phyloP scores from a whole-genome alignment of 2,113 vertebrate genomes.

The Peromyscus californicus region DNA sequence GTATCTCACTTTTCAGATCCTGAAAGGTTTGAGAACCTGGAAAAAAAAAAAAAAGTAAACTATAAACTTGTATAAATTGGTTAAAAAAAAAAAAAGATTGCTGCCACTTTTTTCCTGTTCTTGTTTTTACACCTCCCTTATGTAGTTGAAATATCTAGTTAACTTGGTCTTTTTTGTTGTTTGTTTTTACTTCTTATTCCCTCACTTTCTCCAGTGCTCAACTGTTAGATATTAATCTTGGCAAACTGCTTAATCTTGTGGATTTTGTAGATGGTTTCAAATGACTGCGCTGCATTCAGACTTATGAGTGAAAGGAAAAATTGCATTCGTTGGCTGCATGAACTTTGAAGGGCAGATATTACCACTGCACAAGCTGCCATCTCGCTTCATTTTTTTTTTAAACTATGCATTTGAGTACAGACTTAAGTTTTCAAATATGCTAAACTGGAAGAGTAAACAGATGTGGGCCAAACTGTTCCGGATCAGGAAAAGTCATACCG shows the following conservation, averaged over 20 bases:
- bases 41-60: constrained; percentile 92
- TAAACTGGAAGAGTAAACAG: constrained; percentile 91
- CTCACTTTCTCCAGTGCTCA: constrained; percentile 87
- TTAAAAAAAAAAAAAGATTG: constrained; percentile 79
- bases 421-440: constrained; percentile 84
- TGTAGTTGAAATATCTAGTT: constrained; percentile 85
- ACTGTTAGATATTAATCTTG: constrained; percentile 89
- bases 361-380: constrained; percentile 91
- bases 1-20: constrained; percentile 90
- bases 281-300: constrained; percentile 88
- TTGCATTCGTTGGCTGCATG: constrained; percentile 90
- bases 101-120: constrained; percentile 84
- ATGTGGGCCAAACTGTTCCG: constrained; percentile 90
- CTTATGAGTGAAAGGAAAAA: constrained; percentile 86
- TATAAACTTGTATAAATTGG: constrained; percentile 90
- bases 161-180: constrained; percentile 85
- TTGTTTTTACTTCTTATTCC: constrained; percentile 79
- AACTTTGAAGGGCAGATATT: constrained; percentile 90
- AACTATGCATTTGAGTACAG: constrained; percentile 92
- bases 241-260: constrained; percentile 90
- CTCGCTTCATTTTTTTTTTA: constrained; percentile 89
- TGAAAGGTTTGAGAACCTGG: constrained; percentile 90
- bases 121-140: constrained; percentile 85
- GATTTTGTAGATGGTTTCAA: constrained; percentile 89
- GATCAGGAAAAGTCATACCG: constrained; percentile 89